Evolutionary conservation across 2,113 vertebrate genomes (phyloP), one percentile per base, ranked within the genome.

Genomic region (Tetrax tetrax): DNA sequence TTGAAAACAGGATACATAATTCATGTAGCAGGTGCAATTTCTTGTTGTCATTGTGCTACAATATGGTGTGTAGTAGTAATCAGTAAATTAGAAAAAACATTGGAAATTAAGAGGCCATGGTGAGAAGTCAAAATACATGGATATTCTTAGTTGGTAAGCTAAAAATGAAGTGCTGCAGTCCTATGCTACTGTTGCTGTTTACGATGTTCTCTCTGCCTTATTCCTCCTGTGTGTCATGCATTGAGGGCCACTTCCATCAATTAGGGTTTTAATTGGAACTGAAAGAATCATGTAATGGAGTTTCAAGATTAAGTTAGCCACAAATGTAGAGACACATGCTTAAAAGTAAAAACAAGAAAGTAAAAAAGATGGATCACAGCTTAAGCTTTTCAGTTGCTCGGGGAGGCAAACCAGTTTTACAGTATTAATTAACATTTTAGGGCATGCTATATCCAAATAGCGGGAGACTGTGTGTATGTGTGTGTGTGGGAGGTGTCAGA

Each of bases 351-450:
- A 81, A 22, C 8, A 84, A 75, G 23, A 35, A 84, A 45, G 21
- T n/a, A n/a, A 70, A 87, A 75, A 78, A 83, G 24, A 4, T 9
- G 16, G 53, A 84, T 60, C 59, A n/a, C 37, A 88, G 35, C 29
- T 93, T 82, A 91, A 87, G 37, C 43, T 72, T 84, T 93, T 89
- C 64, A 77, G 83, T 60, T 88, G 61, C 27, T 82, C 70, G 41
- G 43, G 75, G 69, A 91, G n/a, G 89, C 0, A 4, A 93, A 95
- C 8, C 20, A 80, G 51, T 80, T 92, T 83, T 66, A 64, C 53
- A 35, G 45, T 87, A 95, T 92, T 93, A 90, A 95, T 96, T 94
- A 90, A 92, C 71, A 91, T 93, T 94, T 95, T 53, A n/a, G 84
- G 80, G 35, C 78, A 93, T 27, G 41, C 61, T 83, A 4, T 53